Percentiles rank a stretch among this genome's conserved stretches.
These are phyloP conservation scores for Piprites chloris DNA, from an alignment of 2,113 vertebrate genomes.

Conservation along the genomic window DNA sequence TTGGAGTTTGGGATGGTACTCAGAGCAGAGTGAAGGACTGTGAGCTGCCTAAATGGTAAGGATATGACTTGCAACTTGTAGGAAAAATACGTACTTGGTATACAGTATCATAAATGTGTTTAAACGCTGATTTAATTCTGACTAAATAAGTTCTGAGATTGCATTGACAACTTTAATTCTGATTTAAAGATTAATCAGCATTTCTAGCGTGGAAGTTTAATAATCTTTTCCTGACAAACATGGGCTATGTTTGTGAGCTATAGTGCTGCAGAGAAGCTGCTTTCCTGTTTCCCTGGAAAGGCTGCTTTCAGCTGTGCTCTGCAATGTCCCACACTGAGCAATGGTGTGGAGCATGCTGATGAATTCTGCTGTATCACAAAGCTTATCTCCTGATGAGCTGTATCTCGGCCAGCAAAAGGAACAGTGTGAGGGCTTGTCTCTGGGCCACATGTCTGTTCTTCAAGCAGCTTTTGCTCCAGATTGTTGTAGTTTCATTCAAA, in stretches of 20 bases:
- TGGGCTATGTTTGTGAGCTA: neutral
- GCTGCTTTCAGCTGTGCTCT: neutral
- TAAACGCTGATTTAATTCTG: neutral
- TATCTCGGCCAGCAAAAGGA: neutral
- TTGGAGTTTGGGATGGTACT: neutral
- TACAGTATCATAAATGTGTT: neutral
- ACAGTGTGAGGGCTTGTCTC: accelerated
- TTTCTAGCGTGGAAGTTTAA: neutral
- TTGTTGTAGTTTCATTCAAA: neutral
- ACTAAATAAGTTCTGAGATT: neutral
- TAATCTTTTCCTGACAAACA: neutral
- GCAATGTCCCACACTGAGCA: accelerated
- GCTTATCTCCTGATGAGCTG: neutral
- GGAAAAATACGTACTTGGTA: neutral
- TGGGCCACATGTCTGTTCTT: neutral
- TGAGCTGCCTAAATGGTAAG: neutral
- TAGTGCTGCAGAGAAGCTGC: neutral
- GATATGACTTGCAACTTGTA: neutral
- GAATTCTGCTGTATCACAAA: neutral
- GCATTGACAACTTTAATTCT: neutral
- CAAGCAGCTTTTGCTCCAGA: neutral
- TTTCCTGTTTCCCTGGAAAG: neutral
- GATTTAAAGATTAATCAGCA: neutral
- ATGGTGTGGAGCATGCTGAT: accelerated
- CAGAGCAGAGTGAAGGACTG: neutral